Percentiles rank a stretch among this genome's conserved stretches.
Conservation (phyloP, 2,888 invertebrate species). For the Thymelicus acteon region DNA sequence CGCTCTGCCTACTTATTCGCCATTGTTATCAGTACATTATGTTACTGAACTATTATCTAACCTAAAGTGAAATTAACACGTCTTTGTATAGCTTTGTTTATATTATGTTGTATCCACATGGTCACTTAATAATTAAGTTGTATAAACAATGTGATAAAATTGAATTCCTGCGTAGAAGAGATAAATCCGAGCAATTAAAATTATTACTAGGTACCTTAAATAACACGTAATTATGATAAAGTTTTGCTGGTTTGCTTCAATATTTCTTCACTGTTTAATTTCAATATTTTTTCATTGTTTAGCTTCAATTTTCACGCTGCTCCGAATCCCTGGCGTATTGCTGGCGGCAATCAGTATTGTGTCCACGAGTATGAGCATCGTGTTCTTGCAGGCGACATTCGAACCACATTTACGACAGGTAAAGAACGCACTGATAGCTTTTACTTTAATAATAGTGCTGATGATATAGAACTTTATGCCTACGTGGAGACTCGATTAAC, state of each 20-base stretch:
- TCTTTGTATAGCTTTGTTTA: no score
- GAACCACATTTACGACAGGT: slow-evolving; percentile 93
- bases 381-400: slow-evolving; percentile 94
- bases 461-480: no score
- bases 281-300: background rate
- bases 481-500: no score
- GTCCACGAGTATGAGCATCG: slow-evolving; percentile 92
- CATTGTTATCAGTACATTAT: no score
- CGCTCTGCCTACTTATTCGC: no score
- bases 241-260: no score
- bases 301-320: slow-evolving; percentile 87
- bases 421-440: slow-evolving; percentile 29
- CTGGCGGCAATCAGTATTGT: slow-evolving; percentile 89
- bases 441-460: no score
- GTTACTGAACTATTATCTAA: no score
- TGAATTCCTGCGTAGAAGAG: background rate
- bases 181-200: background rate
- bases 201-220: no score
- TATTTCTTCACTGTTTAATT: background rate
- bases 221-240: no score
- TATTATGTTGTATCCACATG: no score
- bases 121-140: background rate
- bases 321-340: slow-evolving; percentile 90
- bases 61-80: no score
- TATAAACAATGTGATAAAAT: slow-evolving; percentile 4